Evolutionary conservation across 1,140 invertebrate genomes (phyloP).

Genomic region (Drosophila tristis): DNA sequence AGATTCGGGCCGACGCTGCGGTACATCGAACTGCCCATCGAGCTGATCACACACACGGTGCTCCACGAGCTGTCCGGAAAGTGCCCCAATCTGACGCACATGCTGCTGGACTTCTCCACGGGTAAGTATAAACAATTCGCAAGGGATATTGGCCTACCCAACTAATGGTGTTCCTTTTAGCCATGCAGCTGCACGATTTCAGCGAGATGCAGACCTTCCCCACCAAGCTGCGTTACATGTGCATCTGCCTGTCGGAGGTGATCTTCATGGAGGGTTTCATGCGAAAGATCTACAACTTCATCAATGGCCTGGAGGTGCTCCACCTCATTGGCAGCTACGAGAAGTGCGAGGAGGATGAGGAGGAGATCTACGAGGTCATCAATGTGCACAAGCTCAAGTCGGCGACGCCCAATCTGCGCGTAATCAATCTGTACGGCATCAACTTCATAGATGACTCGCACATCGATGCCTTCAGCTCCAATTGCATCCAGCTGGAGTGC

Average conservation of each 20-base stretch:
- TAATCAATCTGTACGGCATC: slow-evolving; percentile 98
- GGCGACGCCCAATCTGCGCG: slow-evolving; percentile 96
- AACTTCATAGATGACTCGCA: slow-evolving; percentile 99
- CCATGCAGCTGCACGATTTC: slow-evolving; percentile 99
- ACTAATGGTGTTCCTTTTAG: slow-evolving; percentile 83
- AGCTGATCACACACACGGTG: slow-evolving; percentile 98
- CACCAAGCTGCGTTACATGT: slow-evolving; percentile 98
- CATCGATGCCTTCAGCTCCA: slow-evolving; percentile 98
- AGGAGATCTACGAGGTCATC: slow-evolving; percentile 99
- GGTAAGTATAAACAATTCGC: slow-evolving; percentile 71
- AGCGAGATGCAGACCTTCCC: slow-evolving; percentile 99
- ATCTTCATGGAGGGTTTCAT: slow-evolving; percentile 99
- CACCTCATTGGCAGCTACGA: slow-evolving; percentile 99
- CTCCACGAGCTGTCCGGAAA: slow-evolving; percentile 98
- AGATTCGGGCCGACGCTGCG: slow-evolving; percentile 95
- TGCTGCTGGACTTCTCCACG: slow-evolving; percentile 98
- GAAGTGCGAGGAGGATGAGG: slow-evolving; percentile 99
- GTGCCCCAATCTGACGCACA: slow-evolving; percentile 98
- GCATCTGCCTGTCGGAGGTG: slow-evolving; percentile 98
- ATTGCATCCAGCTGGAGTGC: slow-evolving; percentile 98
- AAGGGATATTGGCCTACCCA: background rate
- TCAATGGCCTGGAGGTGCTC: slow-evolving; percentile 98
- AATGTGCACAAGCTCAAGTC: slow-evolving; percentile 99
- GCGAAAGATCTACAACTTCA: slow-evolving; percentile 99
- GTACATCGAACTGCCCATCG: slow-evolving; percentile 98